phyloP scores from a whole-genome alignment of 2,113 vertebrate genomes.

The Cercopithecus mona region DNA sequence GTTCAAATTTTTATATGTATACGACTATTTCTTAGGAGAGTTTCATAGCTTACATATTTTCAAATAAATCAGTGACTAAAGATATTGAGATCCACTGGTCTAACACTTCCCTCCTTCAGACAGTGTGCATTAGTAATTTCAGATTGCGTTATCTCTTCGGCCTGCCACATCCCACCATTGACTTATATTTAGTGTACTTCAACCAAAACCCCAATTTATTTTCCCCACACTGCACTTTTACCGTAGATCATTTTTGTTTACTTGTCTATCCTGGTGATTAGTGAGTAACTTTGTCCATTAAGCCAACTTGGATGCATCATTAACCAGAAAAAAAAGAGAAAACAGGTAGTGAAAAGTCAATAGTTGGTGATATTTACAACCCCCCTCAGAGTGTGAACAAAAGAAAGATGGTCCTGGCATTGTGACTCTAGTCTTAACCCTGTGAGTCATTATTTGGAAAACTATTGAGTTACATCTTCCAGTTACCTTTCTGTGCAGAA shows the following conservation, averaged over 20 bases:
- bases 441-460: conserved; percentile 35
- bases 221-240: conserved; percentile 54
- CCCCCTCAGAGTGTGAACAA: not conserved
- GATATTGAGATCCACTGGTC: not conserved
- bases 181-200: conserved; percentile 61
- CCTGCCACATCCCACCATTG: conserved; percentile 43
- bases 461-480: not conserved
- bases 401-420: not conserved
- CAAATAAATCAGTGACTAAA: not conserved
- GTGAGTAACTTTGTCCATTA: conserved; percentile 69
- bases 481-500: conserved; percentile 9
- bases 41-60: not conserved
- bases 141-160: not conserved
- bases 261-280: conserved; percentile 65
- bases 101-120: not conserved
- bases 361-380: conserved; percentile 55
- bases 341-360: conserved; percentile 65
- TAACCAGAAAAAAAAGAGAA: conserved; percentile 50
- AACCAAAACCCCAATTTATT: conserved; percentile 43
- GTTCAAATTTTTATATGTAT: not conserved
- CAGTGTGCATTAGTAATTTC: not conserved
- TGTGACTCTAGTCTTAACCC: not conserved
- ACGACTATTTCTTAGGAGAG: not conserved
- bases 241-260: conserved; percentile 71
- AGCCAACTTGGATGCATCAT: conserved; percentile 52